Conservation (phyloP, 2,113 vertebrate species). For the Chelonoidis abingdonii region DNA sequence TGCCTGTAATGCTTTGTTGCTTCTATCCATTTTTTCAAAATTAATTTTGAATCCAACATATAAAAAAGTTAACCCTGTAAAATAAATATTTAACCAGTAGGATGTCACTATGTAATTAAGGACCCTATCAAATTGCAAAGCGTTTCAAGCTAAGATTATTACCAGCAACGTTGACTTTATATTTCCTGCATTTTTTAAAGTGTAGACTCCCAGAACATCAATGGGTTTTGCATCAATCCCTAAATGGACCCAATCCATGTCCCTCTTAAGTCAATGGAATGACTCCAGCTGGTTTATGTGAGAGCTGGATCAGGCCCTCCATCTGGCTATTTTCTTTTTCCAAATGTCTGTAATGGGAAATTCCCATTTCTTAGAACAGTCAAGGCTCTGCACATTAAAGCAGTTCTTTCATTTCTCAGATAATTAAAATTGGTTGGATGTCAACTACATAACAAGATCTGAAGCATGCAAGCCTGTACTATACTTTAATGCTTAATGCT, state of each 20-base stretch:
- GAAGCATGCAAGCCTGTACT: not conserved
- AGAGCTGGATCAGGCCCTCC: not conserved
- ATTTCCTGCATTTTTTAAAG: not conserved
- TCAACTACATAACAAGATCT: not conserved
- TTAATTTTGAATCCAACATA: not conserved
- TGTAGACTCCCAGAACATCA: not conserved
- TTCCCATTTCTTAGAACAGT: not conserved
- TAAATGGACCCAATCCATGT: not conserved
- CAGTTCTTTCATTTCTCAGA: not conserved
- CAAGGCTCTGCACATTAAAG: not conserved
- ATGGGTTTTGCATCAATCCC: not conserved
- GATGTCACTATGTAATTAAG: not conserved
- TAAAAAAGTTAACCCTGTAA: not conserved
- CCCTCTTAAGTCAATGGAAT: not conserved
- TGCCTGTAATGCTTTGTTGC: not conserved
- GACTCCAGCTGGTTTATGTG: not conserved
- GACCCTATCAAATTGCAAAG: not conserved
- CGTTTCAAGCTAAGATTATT: not conserved
- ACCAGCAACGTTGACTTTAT: not conserved
- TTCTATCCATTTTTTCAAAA: not conserved
- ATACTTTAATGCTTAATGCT: not conserved
- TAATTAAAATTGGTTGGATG: not conserved
- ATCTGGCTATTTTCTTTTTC: not conserved
- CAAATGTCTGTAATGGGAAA: not conserved
- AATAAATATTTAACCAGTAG: not conserved